Evolutionary conservation across 1,140 invertebrate species (phyloP), one percentile per base, ranked within the genome.

Genomic region (Papilio xuthus): DNA sequence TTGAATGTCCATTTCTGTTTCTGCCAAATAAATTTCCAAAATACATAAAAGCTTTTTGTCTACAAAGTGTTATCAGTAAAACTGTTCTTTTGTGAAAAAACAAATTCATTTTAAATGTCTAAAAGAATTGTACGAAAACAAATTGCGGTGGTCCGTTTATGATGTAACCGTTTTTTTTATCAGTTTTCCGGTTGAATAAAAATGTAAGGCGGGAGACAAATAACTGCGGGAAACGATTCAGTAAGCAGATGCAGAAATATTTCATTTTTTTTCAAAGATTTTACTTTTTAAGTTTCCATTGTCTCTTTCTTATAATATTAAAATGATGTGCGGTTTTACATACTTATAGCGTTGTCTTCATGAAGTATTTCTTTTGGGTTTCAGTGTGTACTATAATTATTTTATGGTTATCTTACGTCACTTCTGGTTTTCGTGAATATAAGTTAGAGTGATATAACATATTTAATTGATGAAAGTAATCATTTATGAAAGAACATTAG

Each of bases 101-200:
- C 13, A 26, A 28, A 28, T 67, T 67, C 13, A 15, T 67, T 67
- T 67, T 67, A 15, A 67, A 67, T 32, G 26, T 67, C 60, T 67
- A 67, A 67, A 67, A 28, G 60, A 67, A 67, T 67, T 28, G 60
- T 67, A 67, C 9, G 60, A 67, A 28, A 67, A 67, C 60, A 67
- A 67, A 67, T 67, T 67, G 60, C 60, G 60, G 60, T 67, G 60
- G 60, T 67, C 60, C 60, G 60, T 67, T 67, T 67, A 67, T 67
- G 60, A 67, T 67, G 60, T 67, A 67, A 23, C 60, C 60, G 60
- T 32, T 67, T 67, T 37, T n/a, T 53, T 67, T 67, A 67, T 67
- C 60, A 67, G 60, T 67, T 67, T 67, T 67, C 60, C 60, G 60
- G 23, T 67, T 67, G 60, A 67, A 67, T 67, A 67, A 67, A 67